phyloP scores from a whole-genome alignment of 2,888 invertebrate genomes.

The Exocentrus adspersus region DNA sequence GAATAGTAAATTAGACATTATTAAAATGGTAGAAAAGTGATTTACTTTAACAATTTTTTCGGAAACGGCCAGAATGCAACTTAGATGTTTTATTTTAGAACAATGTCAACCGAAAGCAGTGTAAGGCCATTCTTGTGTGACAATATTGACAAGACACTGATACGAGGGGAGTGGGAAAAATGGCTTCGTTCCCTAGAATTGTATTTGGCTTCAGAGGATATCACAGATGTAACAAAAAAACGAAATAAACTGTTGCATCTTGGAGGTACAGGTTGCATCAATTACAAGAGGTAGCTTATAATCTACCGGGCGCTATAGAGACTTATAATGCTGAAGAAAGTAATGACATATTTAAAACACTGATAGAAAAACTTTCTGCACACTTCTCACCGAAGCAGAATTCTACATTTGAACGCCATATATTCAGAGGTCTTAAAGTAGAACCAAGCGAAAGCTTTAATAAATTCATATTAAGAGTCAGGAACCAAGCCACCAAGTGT shows the following conservation, averaged over 20 bases:
- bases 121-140: slow-evolving; percentile 44
- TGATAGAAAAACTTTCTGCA: slow-evolving; percentile 44
- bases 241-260: slow-evolving; percentile 49
- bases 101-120: too few relatives aligned
- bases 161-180: slow-evolving; percentile 45
- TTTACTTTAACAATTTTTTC: too few relatives aligned
- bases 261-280: slow-evolving; percentile 47
- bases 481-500: slow-evolving; percentile 52
- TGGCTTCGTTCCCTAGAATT: slow-evolving; percentile 47
- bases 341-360: slow-evolving; percentile 45
- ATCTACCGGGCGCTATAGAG: slow-evolving; percentile 46
- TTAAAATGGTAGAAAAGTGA: too few relatives aligned
- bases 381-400: slow-evolving; percentile 52
- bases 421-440: slow-evolving; percentile 45
- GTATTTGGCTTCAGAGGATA: slow-evolving; percentile 48
- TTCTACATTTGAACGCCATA: slow-evolving; percentile 52
- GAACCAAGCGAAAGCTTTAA: slow-evolving; percentile 49
- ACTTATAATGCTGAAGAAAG: slow-evolving; percentile 27
- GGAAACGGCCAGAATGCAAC: too few relatives aligned
- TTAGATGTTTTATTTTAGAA: too few relatives aligned
- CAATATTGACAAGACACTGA: slow-evolving; percentile 41
- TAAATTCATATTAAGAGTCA: slow-evolving; percentile 47
- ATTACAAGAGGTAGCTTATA: slow-evolving; percentile 48
- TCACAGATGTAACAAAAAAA: slow-evolving; percentile 38
- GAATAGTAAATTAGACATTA: too few relatives aligned